Evolutionary conservation across 2,113 vertebrate species (phyloP), one percentile per base, ranked within the genome.

Genomic region (Semnornis frantzii): DNA sequence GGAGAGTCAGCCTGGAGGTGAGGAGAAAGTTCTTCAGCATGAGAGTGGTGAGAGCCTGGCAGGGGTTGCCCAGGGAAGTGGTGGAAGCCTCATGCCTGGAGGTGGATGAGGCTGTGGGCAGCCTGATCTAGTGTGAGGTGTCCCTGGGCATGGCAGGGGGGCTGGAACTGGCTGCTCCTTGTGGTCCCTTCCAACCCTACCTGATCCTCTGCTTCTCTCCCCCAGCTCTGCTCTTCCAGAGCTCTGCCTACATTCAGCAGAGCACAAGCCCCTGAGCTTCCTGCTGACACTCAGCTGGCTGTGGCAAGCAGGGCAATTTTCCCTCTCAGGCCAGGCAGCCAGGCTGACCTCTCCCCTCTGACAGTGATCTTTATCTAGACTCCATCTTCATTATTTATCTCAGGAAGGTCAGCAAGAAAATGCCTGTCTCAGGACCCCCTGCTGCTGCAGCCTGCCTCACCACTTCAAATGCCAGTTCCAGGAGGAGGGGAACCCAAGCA

Each of bases 361-460:
- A 96, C 94, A 93, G 87, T 84, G 94, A 96, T 95, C 94, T 96
- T 96, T 96, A 96, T 95, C 92, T 85, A 93, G 92, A 64, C 94
- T 91, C 95, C 91, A 90, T 96, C 93, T 92, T 89, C 94, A 95
- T 92, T 93, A 94, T 96, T 95, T 93, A 95, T 96, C 94, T 95
- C 93, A 89, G 94, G 96, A 96, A 97, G 93, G 96, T 93, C 95
- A 95, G 82, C 2, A 64, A 83, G 94, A 96, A 95, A 96, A 89
- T 85, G 85, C 90, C 85, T 92, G 87, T 94, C 94, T 87, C 93
- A 93, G 94, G 94, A 89, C 94, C 94, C 94, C 95, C 95, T 57
- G 14, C 85, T 5, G 92, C 89, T 85, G 19, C 87, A 18, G 85
- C 39, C 89, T 21, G 58, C 18, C 15, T 25, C 12, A 87, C 54